These are phyloP conservation scores for Tragelaphus imberbis DNA, from an alignment of 2,113 vertebrate species.

Conservation along the genomic window DNA sequence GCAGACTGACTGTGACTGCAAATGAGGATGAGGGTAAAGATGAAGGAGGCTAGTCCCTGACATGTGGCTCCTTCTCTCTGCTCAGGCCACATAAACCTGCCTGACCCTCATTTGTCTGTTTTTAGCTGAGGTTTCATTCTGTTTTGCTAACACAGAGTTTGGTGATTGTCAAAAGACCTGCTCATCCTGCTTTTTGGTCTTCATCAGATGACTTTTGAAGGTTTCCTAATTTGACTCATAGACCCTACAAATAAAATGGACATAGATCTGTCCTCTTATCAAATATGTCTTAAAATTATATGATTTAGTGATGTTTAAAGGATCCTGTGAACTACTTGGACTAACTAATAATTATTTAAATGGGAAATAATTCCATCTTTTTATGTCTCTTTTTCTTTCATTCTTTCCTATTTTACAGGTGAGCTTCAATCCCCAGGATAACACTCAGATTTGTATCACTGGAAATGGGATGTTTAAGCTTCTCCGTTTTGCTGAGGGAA, in stretches of 20 bases:
- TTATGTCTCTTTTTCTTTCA: neutral
- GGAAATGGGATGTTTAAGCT: conserved; percentile 90
- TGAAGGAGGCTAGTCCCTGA: neutral
- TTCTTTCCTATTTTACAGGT: conserved; percentile 78
- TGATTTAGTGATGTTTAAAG: neutral
- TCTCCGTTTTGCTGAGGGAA: conserved; percentile 86
- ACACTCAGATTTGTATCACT: conserved; percentile 88
- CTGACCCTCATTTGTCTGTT: neutral
- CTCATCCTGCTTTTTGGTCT: neutral
- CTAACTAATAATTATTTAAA: neutral
- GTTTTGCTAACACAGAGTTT: neutral
- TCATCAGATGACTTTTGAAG: neutral
- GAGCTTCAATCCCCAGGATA: conserved; percentile 92
- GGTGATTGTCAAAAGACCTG: neutral
- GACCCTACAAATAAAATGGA: neutral
- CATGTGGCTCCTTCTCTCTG: neutral
- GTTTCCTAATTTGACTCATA: neutral
- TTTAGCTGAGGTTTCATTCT: neutral
- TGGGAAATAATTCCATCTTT: neutral
- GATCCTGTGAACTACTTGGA: neutral
- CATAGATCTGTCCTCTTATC: neutral
- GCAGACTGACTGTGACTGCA: neutral
- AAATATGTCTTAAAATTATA: neutral
- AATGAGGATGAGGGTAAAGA: neutral
- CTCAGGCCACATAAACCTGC: neutral